Percentiles rank a stretch among this genome's conserved stretches.
Evolutionary conservation across 2,888 invertebrate species (phyloP).

Genomic region (Slavum lentiscoides): DNA sequence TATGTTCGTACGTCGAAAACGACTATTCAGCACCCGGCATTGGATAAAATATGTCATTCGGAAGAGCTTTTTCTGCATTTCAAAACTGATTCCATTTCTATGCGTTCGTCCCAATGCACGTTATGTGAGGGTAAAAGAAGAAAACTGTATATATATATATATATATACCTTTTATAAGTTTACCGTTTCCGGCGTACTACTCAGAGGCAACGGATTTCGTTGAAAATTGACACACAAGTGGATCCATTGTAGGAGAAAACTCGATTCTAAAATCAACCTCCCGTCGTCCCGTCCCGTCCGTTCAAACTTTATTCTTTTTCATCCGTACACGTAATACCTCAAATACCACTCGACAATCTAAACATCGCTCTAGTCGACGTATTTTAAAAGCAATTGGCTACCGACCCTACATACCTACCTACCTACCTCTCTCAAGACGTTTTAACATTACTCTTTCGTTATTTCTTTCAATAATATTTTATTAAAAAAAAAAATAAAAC

Average conservation of each 20-base stretch:
- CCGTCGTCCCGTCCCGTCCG: not conserved
- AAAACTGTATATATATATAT: not conserved
- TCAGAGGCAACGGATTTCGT: slow-evolving; percentile 47
- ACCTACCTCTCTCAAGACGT: slow-evolving; percentile 14
- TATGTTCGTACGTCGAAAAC: slow-evolving; percentile 10
- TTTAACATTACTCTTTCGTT: slow-evolving; percentile 38
- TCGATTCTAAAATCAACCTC: slow-evolving; percentile 41
- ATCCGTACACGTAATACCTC: slow-evolving; percentile 32
- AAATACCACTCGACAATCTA: slow-evolving; percentile 46
- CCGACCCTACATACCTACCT: not conserved
- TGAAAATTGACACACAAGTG: slow-evolving; percentile 50
- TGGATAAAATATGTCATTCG: slow-evolving; percentile 44
- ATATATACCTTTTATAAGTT: slow-evolving; percentile 35
- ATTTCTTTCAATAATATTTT: slow-evolving; percentile 22
- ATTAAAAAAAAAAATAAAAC: not conserved
- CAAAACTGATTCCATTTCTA: slow-evolving; percentile 46
- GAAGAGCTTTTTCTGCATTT: slow-evolving; percentile 36
- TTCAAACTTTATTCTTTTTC: slow-evolving; percentile 24
- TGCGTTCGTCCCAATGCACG: slow-evolving; percentile 17
- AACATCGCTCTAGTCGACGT: slow-evolving; percentile 24
- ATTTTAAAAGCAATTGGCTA: slow-evolving; percentile 43
- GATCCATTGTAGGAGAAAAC: slow-evolving; percentile 51
- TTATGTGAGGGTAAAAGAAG: not conserved
- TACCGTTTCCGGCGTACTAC: slow-evolving; percentile 35
- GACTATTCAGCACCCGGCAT: slow-evolving; percentile 29